Base-by-base conservation (phyloP, 92 coral and sea anemone genomes). In the Umimayanthus chanpuru region DNA sequence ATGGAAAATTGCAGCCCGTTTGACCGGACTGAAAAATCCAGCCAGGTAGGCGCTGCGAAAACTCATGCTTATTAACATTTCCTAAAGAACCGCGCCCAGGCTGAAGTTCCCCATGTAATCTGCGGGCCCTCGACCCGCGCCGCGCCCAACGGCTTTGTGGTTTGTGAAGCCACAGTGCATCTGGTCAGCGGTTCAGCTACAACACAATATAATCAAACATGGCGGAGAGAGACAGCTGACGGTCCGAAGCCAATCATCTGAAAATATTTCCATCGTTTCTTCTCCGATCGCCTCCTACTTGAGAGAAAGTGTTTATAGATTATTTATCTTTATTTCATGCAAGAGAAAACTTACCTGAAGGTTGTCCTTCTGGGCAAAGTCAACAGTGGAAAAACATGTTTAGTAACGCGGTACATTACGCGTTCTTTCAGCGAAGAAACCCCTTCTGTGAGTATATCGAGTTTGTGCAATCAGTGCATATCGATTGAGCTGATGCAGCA, bases 301-400 rank as follows among this genome's bases (percentile, higher is more conserved):
- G 47, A 70, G 41, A 10, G 64, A 9, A 47, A 83, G 26, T 83
- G 49, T 44, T 41, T 47, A 66, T 49, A 70, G 44, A 25, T 15
- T 28, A 47, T 68, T 44, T 67, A 65, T 40, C 72, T 89, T 82
- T 81, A 78, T 95, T 95, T 85, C 85, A 97, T 97, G 99, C 98
- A 94, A 91, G 98, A 97, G 88, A 97, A 97, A 92, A 94, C 98
- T 2, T 97, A 97, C 78, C 93, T 97, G 7, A 97, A 97, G 89
- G 98, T 97, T 47, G 99, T 97, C 93, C 99, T 97, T 91, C 89
- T 97, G 91, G 99, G 99, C 87, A 97, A 95, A 94, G 99, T 97
- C 23, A 95, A 97, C 92, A 97, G 99, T 77, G 99, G 99, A 12
- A 97, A 97, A 80, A 97, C 99, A 39, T 97, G 99, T 81, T 91